Percentiles rank a stretch among this genome's conserved stretches.
Conservation (phyloP, 2,888 invertebrate genomes). For the Bedellia somnulentella region DNA sequence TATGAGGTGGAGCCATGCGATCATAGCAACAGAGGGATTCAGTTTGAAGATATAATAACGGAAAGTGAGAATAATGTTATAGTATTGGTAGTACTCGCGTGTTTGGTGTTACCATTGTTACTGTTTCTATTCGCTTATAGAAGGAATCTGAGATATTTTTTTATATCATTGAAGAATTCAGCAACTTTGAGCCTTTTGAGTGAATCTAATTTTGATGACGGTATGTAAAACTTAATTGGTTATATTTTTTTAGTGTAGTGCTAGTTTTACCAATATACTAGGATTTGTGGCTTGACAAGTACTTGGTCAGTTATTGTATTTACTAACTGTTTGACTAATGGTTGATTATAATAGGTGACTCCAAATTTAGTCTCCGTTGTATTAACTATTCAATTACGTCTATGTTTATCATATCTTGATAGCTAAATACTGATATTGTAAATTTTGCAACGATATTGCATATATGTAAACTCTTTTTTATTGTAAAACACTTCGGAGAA, state of each 20-base stretch:
- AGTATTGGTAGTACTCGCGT: conserved; percentile 19
- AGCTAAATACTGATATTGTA: too few relatives aligned
- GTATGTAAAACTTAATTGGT: conserved; percentile 19
- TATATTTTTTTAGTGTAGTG: neutral
- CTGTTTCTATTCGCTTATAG: conserved; percentile 22
- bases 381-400: too few relatives aligned
- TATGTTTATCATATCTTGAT: too few relatives aligned
- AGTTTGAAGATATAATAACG: conserved; percentile 13
- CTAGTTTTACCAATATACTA: too few relatives aligned
- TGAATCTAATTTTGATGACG: conserved; percentile 29
- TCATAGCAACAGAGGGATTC: conserved; percentile 11
- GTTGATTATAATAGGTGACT: too few relatives aligned
- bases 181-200: conserved; percentile 55
- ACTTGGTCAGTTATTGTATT: too few relatives aligned
- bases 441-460: too few relatives aligned
- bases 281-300: too few relatives aligned
- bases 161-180: conserved; percentile 59
- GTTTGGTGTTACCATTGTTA: conserved; percentile 17
- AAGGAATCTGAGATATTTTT: conserved; percentile 62
- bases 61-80: conserved; percentile 15
- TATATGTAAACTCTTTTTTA: too few relatives aligned
- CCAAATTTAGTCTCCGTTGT: too few relatives aligned
- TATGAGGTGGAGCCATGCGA: conserved; percentile 18
- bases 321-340: too few relatives aligned
- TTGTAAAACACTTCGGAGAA: too few relatives aligned